Percentiles rank a stretch among this genome's conserved stretches.
Evolutionary conservation across 2,888 invertebrate genomes (phyloP).

Genomic region (Calameuta pallipes): DNA sequence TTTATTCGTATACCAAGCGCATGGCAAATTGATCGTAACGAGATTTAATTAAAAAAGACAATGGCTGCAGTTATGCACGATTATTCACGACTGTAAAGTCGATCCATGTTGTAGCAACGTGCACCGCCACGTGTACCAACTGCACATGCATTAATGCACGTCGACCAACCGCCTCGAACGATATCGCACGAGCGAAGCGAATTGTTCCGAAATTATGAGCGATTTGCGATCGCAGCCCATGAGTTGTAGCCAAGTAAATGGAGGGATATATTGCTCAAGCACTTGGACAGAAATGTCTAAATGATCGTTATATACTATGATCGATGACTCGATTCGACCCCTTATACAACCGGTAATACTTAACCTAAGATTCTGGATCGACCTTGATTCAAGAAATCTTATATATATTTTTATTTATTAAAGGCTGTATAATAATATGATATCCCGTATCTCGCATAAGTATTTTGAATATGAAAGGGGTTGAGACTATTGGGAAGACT

Average conservation of each 20-base stretch:
- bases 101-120: conserved; percentile 1
- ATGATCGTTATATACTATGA: conserved; percentile 39
- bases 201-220: conserved; percentile 44
- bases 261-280: conserved; percentile 41
- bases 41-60: conserved; percentile 49
- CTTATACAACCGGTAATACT: not conserved
- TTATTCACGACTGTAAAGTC: conserved; percentile 36
- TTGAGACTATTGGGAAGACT: conserved; percentile 18
- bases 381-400: not conserved
- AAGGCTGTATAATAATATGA: not conserved
- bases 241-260: conserved; percentile 35
- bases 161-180: conserved; percentile 13
- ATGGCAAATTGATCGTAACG: conserved; percentile 43
- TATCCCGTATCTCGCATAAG: not conserved
- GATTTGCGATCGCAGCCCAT: conserved; percentile 38
- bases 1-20: conserved; percentile 33
- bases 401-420: not conserved
- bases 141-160: conserved; percentile 4
- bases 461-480: conserved; percentile 1
- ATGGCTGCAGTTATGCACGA: conserved; percentile 37
- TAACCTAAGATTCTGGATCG: not conserved
- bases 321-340: conserved; percentile 28
- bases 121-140: not conserved
- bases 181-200: conserved; percentile 33
- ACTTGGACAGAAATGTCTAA: conserved; percentile 35